Evolutionary conservation across 2,797 vertebrate species (phyloP).

Genomic region (Fringilla coelebs): DNA sequence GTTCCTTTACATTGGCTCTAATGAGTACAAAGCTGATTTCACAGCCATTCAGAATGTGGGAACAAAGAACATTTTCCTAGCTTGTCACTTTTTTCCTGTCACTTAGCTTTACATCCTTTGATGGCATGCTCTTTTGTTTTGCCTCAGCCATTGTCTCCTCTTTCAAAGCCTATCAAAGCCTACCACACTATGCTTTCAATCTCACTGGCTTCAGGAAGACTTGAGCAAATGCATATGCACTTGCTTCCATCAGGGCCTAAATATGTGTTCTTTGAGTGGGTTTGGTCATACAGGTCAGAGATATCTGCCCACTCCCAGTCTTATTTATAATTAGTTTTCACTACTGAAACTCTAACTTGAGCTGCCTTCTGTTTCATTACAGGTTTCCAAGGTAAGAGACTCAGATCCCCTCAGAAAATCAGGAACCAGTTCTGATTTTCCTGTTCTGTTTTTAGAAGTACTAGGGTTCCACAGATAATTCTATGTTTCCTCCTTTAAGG

Average conservation of each 20-base stretch:
- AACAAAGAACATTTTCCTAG: constrained; percentile 55
- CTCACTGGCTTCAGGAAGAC: background rate
- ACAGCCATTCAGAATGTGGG: constrained; percentile 59
- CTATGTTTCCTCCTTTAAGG: background rate
- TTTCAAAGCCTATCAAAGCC: constrained; percentile 51
- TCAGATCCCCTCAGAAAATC: background rate
- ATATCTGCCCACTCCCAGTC: background rate
- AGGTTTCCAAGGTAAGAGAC: background rate
- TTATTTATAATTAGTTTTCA: background rate
- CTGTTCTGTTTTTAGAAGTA: background rate
- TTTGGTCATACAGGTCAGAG: background rate
- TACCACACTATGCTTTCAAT: constrained; percentile 36
- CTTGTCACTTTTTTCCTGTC: constrained; percentile 58
- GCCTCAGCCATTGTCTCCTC: constrained; percentile 41
- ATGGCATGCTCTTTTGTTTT: constrained; percentile 58
- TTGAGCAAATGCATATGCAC: constrained; percentile 1
- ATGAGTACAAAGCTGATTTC: constrained; percentile 58
- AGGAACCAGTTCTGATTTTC: background rate
- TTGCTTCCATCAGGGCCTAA: background rate
- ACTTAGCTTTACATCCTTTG: constrained; percentile 59
- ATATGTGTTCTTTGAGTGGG: background rate
- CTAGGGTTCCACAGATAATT: background rate
- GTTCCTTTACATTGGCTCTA: constrained; percentile 37
- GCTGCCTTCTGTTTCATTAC: background rate
- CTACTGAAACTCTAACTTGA: background rate